These are phyloP conservation scores for Sebastes fasciatus DNA, from an alignment of 2,113 vertebrate genomes.

Conservation along the genomic window DNA sequence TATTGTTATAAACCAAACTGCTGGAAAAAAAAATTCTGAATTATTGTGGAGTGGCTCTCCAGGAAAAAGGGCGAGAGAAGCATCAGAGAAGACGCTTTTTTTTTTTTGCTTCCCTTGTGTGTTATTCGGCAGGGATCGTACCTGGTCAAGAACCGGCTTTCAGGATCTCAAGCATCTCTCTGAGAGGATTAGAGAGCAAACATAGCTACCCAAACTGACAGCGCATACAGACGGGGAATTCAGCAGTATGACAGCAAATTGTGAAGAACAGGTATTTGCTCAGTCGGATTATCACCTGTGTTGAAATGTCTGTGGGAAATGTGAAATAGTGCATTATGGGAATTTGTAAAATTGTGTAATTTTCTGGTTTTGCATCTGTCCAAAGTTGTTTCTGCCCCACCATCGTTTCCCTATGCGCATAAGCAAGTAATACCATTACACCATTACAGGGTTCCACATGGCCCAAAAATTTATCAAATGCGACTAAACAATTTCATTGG, in stretches of 20 bases:
- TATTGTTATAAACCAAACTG: no score
- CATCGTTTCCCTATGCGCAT: not conserved
- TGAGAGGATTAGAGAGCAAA: no score
- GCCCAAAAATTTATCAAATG: not conserved
- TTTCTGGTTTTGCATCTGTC: not conserved
- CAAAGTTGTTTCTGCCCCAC: not conserved
- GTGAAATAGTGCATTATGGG: no score
- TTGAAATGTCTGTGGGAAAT: not conserved
- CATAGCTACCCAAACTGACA: no score
- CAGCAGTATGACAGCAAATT: not conserved
- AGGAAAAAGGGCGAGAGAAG: not conserved
- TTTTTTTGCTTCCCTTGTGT: no score
- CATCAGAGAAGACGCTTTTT: no score
- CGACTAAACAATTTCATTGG: not conserved
- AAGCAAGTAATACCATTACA: no score
- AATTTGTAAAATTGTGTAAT: not conserved
- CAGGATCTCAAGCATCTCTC: no score
- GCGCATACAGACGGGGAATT: not conserved
- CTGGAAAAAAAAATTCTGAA: no score
- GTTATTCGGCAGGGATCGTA: no score
- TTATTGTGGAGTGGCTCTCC: not conserved
- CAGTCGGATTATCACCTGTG: not conserved
- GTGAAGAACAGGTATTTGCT: no score
- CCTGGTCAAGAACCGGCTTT: no score
- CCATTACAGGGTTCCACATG: not conserved